Conservation (phyloP, 2,888 invertebrate genomes). For the Synergus gifuensis region DNA sequence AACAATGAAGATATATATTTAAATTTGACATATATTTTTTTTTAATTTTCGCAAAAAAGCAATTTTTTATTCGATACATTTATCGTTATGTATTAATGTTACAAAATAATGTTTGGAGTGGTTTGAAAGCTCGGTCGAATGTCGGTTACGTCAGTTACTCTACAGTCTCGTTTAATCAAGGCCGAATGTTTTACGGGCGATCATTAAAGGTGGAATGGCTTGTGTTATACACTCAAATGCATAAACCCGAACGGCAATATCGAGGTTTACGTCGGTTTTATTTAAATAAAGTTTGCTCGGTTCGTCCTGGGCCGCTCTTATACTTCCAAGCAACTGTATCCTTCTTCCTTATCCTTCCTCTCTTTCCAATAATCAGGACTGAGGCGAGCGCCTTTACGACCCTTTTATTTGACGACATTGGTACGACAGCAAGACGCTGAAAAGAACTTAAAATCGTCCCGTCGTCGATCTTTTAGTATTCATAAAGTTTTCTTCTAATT, state of each 20-base stretch:
- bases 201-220: slow-evolving; percentile 75
- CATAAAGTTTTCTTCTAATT: slow-evolving; percentile 32
- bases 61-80: neutral
- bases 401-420: slow-evolving; percentile 29
- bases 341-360: neutral
- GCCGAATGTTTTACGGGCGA: slow-evolving; percentile 74
- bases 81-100: slow-evolving; percentile 5
- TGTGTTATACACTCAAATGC: slow-evolving; percentile 75
- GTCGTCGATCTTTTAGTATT: slow-evolving; percentile 17
- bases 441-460: slow-evolving; percentile 7
- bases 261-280: slow-evolving; percentile 74
- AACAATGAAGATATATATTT: too few relatives aligned
- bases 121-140: slow-evolving; percentile 23
- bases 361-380: slow-evolving; percentile 26
- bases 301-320: slow-evolving; percentile 52
- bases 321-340: slow-evolving; percentile 43
- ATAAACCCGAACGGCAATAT: slow-evolving; percentile 76
- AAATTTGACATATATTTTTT: too few relatives aligned
- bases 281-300: slow-evolving; percentile 73
- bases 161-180: slow-evolving; percentile 73
- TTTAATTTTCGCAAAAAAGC: neutral
- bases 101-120: slow-evolving; percentile 15
- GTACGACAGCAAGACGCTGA: slow-evolving; percentile 12
- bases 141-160: slow-evolving; percentile 37
- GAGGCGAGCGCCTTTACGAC: slow-evolving; percentile 32